A percentile compares a stretch with the other conserved stretches of the same genome.
These are phyloP conservation scores for Amia ocellicauda DNA, from an alignment of 2,113 vertebrate species.

Conservation along the genomic window DNA sequence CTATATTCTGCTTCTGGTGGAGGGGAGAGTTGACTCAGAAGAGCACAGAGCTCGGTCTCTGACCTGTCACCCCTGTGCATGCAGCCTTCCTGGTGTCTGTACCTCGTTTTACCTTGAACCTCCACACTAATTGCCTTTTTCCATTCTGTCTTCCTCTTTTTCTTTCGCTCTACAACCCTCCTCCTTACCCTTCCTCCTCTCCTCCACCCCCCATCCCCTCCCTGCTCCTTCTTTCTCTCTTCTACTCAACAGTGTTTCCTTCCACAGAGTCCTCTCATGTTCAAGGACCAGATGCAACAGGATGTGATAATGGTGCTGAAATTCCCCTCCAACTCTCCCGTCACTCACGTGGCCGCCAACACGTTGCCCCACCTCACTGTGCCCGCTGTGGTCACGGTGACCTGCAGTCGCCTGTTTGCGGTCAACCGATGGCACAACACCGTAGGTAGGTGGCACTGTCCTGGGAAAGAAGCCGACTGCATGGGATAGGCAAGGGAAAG, in stretches of 20 bases:
- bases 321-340: constrained; percentile 96
- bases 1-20: constrained; percentile 35
- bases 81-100: constrained; percentile 48
- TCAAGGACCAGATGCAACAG: constrained; percentile 99
- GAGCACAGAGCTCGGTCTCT: neutral
- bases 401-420: constrained; percentile 93
- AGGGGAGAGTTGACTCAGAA: neutral
- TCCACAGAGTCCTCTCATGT: constrained; percentile 98
- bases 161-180: constrained; percentile 35
- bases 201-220: constrained; percentile 18
- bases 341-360: constrained; percentile 95
- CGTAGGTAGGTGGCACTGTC: constrained; percentile 78
- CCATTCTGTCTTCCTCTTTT: constrained; percentile 63
- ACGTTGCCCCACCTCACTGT: constrained; percentile 90
- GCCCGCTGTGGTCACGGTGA: constrained; percentile 93
- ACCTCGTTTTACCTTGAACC: constrained; percentile 59
- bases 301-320: constrained; percentile 99
- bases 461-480: too few relatives aligned
- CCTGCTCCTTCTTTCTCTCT: constrained; percentile 42
- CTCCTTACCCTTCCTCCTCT: constrained; percentile 15
- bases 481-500: too few relatives aligned
- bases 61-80: constrained; percentile 21
- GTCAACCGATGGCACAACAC: constrained; percentile 98
- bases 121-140: constrained; percentile 74
- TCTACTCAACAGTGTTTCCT: constrained; percentile 96